These are phyloP conservation scores for Tichodroma muraria DNA, from an alignment of 2,113 vertebrate species.

Conservation along the genomic window DNA sequence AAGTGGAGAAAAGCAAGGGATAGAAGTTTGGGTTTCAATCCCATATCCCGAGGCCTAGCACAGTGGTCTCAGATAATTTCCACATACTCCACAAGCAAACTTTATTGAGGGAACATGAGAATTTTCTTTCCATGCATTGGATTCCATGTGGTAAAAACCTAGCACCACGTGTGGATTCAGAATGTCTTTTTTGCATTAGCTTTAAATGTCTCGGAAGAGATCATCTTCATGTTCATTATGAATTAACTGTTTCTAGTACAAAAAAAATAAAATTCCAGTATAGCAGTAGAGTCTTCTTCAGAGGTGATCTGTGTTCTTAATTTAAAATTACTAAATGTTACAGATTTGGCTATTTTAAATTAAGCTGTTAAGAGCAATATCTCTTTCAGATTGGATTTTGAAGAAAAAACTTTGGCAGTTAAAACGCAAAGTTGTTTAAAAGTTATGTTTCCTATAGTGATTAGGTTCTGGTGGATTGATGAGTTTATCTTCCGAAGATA, in stretches of 20 bases:
- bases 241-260: not conserved
- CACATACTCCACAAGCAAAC: not conserved
- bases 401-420: not conserved
- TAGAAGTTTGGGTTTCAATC: not conserved
- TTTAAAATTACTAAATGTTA: not conserved
- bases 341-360: not conserved
- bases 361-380: not conserved
- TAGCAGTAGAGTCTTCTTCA: not conserved
- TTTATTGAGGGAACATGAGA: not conserved
- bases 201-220: not conserved
- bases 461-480: not conserved
- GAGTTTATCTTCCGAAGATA: not conserved
- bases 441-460: not conserved
- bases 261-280: not conserved
- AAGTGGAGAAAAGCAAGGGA: not conserved
- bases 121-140: not conserved
- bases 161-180: not conserved
- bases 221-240: not conserved
- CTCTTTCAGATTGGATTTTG: not conserved
- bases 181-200: not conserved
- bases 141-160: not conserved
- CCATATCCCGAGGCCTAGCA: not conserved
- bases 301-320: not conserved
- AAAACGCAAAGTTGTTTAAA: not conserved
- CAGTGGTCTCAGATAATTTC: not conserved